These are phyloP conservation scores for Chrysemys picta DNA, from an alignment of 2,113 vertebrate genomes.

Conservation along the genomic window DNA sequence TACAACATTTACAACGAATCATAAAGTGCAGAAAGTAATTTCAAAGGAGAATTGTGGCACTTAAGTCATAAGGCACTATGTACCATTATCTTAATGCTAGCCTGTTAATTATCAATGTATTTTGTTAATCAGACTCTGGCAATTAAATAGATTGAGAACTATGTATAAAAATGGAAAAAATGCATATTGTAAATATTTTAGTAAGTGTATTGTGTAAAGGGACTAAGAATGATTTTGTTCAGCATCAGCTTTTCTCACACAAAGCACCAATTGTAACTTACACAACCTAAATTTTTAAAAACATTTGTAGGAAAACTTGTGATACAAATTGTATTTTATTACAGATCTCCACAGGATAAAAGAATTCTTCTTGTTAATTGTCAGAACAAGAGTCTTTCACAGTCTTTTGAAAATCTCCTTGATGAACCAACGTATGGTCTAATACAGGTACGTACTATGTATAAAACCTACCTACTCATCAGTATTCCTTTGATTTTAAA, in stretches of 20 bases:
- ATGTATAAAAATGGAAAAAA: conserved; percentile 7
- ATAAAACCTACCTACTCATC: background rate
- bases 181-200: background rate
- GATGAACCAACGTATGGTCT: conserved; percentile 92
- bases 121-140: background rate
- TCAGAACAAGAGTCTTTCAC: conserved; percentile 90
- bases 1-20: background rate
- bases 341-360: conserved; percentile 86
- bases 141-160: conserved; percentile 5
- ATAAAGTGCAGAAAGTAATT: background rate
- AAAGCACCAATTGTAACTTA: background rate
- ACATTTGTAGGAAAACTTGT: background rate
- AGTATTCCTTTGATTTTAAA: background rate
- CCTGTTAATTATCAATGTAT: background rate
- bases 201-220: background rate
- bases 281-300: background rate
- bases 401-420: conserved; percentile 98
- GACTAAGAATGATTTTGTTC: background rate
- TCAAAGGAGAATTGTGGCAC: background rate
- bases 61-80: background rate
- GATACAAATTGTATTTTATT: background rate
- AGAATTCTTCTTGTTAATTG: conserved; percentile 86
- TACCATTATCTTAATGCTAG: background rate
- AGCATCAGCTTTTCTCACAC: background rate
- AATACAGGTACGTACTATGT: conserved; percentile 83